These are phyloP conservation scores for Mormyrus hasselquistii DNA, from an alignment of 2,797 vertebrate genomes.

Conservation along the genomic window DNA sequence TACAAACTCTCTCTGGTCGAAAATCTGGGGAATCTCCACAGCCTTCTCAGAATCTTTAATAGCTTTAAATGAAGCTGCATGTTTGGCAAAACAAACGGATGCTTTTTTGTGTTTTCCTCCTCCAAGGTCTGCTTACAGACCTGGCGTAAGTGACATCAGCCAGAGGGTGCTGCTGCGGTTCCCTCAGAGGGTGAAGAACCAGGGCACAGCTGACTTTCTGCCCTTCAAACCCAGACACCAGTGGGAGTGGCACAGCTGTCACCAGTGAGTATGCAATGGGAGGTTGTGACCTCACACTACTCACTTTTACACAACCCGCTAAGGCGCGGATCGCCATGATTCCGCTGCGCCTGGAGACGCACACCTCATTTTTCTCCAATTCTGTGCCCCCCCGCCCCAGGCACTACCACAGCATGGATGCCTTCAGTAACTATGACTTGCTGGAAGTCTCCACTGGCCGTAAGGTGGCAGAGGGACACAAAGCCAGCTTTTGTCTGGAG, in stretches of 20 bases:
- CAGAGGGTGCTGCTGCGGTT: conserved; percentile 71
- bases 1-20: neutral
- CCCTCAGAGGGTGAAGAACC: conserved; percentile 77
- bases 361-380: neutral
- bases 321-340: neutral
- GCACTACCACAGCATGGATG: conserved; percentile 83
- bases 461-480: conserved; percentile 77
- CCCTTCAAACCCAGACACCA: conserved; percentile 67
- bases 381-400: conserved; percentile 38
- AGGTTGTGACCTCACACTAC: neutral
- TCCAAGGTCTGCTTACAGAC: conserved; percentile 61
- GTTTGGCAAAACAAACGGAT: neutral
- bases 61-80: neutral
- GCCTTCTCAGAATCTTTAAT: neutral
- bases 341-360: neutral
- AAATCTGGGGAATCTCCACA: neutral
- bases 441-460: conserved; percentile 56
- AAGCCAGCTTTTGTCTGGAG: conserved; percentile 81
- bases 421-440: conserved; percentile 78
- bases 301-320: neutral
- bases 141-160: conserved; percentile 57
- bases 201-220: conserved; percentile 72
- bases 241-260: conserved; percentile 82
- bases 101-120: conserved; percentile 25
- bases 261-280: conserved; percentile 58